Evolutionary conservation across 2,888 invertebrate genomes (phyloP).

Genomic region (Caenorhabditis auriculariae): DNA sequence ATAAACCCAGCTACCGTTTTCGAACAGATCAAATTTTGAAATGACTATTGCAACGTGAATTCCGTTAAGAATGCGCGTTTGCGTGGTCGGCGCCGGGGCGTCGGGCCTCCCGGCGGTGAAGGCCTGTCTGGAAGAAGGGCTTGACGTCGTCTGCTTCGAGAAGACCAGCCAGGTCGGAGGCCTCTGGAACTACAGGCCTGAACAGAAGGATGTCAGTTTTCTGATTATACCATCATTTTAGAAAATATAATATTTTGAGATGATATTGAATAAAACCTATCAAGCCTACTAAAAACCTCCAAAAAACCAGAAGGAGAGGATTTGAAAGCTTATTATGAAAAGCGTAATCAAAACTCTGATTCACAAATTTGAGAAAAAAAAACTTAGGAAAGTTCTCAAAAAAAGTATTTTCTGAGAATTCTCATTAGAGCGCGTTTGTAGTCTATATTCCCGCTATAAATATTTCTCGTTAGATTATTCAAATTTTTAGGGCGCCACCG

Average conservation of each 20-base stretch:
- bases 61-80: constrained; percentile 53
- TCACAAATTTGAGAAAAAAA: not conserved
- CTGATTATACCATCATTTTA: no score
- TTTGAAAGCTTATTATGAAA: no score
- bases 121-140: constrained; percentile 54
- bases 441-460: not conserved
- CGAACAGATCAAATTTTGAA: no score
- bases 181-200: constrained; percentile 62
- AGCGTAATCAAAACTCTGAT: no score
- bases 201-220: constrained; percentile 26
- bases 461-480: constrained; percentile 1
- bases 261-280: no score
- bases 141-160: constrained; percentile 59
- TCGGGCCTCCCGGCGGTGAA: constrained; percentile 61
- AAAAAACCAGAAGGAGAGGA: no score
- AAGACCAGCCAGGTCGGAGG: constrained; percentile 55
- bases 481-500: constrained; percentile 59
- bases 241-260: no score
- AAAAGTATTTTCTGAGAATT: not conserved
- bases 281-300: no score
- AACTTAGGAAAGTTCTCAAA: not conserved
- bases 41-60: no score
- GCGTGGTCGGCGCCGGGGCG: constrained; percentile 60
- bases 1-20: no score
- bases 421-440: not conserved